phyloP scores from a whole-genome alignment of 1,140 invertebrate genomes.

The Papilio dardanus region DNA sequence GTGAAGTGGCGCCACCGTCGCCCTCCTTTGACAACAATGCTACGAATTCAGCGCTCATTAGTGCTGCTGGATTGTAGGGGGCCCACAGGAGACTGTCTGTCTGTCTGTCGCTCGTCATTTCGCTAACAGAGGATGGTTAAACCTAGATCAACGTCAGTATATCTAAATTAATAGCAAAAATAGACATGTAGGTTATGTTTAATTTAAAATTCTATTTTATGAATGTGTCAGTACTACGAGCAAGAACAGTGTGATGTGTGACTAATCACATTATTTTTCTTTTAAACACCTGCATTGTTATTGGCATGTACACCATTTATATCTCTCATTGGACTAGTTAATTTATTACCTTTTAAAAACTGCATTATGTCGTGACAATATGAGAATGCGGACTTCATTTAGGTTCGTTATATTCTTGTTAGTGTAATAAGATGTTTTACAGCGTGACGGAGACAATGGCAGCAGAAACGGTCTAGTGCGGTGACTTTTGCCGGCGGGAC shows the following conservation, averaged over 20 bases:
- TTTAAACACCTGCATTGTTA: background rate
- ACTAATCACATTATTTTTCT: background rate
- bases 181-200: background rate
- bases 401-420: conserved; percentile 9
- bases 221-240: background rate
- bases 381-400: background rate
- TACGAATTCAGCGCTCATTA: conserved; percentile 3
- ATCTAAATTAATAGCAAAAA: background rate
- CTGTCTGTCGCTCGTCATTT: background rate
- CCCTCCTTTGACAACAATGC: background rate
- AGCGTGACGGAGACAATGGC: conserved; percentile 3
- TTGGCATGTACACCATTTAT: background rate
- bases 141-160: background rate
- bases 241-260: background rate
- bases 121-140: background rate
- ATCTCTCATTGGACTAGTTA: background rate
- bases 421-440: background rate
- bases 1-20: conserved; percentile 7
- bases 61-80: background rate
- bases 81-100: background rate
- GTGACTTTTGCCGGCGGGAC: background rate
- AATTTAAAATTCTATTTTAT: background rate
- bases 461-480: background rate
- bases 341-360: background rate
- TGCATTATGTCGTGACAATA: background rate